Evolutionary conservation across 1,140 invertebrate genomes (phyloP), one percentile per base, ranked within the genome.

Genomic region (Drosophila pseudoobscura): DNA sequence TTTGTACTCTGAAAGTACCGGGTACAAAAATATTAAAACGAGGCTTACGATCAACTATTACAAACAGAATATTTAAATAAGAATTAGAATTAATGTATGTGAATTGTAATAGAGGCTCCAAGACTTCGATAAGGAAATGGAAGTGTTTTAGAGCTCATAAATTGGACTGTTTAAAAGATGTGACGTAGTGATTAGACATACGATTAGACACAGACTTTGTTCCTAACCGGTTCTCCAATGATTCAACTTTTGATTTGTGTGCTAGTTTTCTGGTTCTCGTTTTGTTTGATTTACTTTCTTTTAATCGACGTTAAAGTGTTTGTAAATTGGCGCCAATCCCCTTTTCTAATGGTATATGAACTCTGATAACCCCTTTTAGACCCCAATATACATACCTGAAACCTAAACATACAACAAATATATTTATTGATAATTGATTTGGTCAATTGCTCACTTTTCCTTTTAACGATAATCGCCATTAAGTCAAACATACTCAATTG

Each of bases 61-160:
- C 9, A 31, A 31, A 2, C 29, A 31, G 29, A 39, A 39, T 39
- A 39, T 13, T 11, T 11, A 11, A 39, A 39, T 4, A 1, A 3
- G 31, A 9, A 31, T 9, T 11, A 13, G 7, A 13, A 24, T 24
- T 24, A 24, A 24, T 24, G 24, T 24, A 11, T 11, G 35, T 39
- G 3, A 11, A 11, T 13, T 39, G 51, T 41, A 59, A n/a, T 31
- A 13, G 31, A 24, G n/a, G 4, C 41, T 6, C 6, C 8, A 11
- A 22, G n/a, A 22, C 31, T 22, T 22, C n/a, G n/a, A 49, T 56
- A 35, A 68, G 63, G 49, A 69, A 68, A 26, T 35, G 1, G 4
- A 68, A 49, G 26, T 65, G 29, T 26, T 5, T 8, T 39, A 45
- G 17, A 68, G 63, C 0, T 17, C n/a, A 56, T 68, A 68, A 69